phyloP scores from a whole-genome alignment of 2,113 vertebrate species.

The Corythoichthys intestinalis region DNA sequence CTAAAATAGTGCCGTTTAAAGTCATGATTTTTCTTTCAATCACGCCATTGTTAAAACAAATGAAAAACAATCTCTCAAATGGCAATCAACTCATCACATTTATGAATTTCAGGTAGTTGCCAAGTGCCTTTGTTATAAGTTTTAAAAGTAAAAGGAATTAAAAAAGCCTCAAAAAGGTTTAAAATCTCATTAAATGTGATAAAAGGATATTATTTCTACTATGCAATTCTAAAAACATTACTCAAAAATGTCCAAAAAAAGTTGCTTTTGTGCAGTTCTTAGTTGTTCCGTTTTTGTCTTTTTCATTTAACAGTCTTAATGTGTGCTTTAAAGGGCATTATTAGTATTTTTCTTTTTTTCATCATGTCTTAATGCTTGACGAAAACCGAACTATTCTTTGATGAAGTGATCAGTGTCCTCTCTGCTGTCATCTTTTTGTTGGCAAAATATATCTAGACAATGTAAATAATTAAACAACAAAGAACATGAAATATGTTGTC shows the following conservation, averaged over 20 bases:
- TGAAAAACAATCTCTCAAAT: not conserved
- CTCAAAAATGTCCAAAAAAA: not conserved
- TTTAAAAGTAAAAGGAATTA: not conserved
- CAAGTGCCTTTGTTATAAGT: not conserved
- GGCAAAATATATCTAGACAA: slow-evolving; percentile 28
- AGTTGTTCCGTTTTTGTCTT: not conserved
- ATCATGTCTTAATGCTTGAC: slow-evolving; percentile 5
- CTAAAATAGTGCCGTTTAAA: not conserved
- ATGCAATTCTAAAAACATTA: not conserved
- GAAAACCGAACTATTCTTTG: slow-evolving; percentile 22
- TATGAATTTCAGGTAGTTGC: not conserved
- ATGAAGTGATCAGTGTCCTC: slow-evolving; percentile 25
- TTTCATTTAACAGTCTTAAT: not conserved
- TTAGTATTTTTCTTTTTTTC: not conserved
- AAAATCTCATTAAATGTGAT: not conserved
- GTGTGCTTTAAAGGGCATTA: slow-evolving; percentile 12
- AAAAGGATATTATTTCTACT: not conserved
- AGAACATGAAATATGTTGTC: slow-evolving; percentile 44
- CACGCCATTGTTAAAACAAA: not conserved
- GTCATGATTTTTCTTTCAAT: not conserved
- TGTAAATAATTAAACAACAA: slow-evolving; percentile 72
- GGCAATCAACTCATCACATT: not conserved
- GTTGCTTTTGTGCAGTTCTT: not conserved
- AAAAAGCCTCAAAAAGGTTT: not conserved
- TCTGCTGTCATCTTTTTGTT: slow-evolving; percentile 23